phyloP scores from a whole-genome alignment of 2,113 vertebrate genomes.

The Cepphus grylle region DNA sequence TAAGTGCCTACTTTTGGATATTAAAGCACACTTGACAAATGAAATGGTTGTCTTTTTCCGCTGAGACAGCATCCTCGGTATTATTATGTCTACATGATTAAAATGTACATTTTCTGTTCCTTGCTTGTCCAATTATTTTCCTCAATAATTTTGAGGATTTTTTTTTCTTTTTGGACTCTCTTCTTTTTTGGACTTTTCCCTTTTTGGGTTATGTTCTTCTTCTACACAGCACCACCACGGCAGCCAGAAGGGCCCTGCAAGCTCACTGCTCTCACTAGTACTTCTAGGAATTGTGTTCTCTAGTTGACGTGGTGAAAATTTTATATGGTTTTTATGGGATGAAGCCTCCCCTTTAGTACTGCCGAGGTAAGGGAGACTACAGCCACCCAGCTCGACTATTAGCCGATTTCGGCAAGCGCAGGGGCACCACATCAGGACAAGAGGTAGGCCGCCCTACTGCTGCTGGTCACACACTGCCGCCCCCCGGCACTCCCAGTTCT shows the following conservation, averaged over 20 bases:
- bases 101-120: not conserved
- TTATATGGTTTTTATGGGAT: not conserved
- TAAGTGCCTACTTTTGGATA: not conserved
- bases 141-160: not conserved
- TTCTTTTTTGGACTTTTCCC: not conserved
- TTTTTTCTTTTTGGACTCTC: not conserved
- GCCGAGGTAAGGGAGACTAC: not conserved
- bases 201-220: not conserved
- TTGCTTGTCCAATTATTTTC: not conserved
- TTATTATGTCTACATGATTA: not conserved
- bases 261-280: rapidly evolving
- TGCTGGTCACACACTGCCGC: not conserved
- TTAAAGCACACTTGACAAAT: not conserved
- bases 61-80: rapidly evolving
- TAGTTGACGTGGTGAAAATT: not conserved
- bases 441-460: rapidly evolving
- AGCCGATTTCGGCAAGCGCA: rapidly evolving
- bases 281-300: not conserved
- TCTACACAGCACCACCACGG: rapidly evolving
- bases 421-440: no score
- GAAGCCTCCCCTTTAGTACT: not conserved
- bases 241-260: not conserved
- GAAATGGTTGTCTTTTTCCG: not conserved
- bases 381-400: not conserved
- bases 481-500: no score